Conservation (phyloP, 2,888 invertebrate species). For the Drosophila borealis region DNA sequence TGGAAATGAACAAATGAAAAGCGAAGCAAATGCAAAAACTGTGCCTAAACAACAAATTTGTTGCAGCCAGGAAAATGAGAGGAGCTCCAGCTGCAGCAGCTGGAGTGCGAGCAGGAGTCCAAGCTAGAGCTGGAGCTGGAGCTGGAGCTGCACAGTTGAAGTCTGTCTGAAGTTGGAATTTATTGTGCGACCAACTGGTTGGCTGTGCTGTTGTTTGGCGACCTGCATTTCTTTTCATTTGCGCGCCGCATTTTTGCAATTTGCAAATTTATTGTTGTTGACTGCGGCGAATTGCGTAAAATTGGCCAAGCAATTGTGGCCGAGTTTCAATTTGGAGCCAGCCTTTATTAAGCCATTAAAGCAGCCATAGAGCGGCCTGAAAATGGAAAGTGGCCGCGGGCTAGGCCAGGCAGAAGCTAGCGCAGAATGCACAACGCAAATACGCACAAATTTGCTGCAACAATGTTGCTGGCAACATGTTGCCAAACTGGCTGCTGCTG, state of each 20-base stretch:
- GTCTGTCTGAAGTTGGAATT: slow-evolving; percentile 57
- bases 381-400: slow-evolving; percentile 50
- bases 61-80: slow-evolving; percentile 49
- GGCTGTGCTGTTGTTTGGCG: slow-evolving; percentile 43
- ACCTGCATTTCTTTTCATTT: slow-evolving; percentile 74
- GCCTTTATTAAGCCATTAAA: slow-evolving; percentile 61
- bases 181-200: slow-evolving; percentile 58
- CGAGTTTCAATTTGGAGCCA: slow-evolving; percentile 71
- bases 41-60: slow-evolving; percentile 66
- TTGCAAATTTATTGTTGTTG: slow-evolving; percentile 78
- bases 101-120: not conserved
- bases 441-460: slow-evolving; percentile 34
- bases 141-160: slow-evolving; percentile 28
- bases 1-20: slow-evolving; percentile 50
- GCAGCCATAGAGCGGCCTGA: slow-evolving; percentile 10
- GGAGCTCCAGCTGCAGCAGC: slow-evolving; percentile 19
- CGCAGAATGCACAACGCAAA: not conserved
- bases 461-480: slow-evolving; percentile 37
- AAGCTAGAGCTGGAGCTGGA: slow-evolving; percentile 1
- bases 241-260: slow-evolving; percentile 55
- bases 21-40: slow-evolving; percentile 60
- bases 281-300: slow-evolving; percentile 80
- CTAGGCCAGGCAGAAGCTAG: slow-evolving; percentile 7
- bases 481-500: slow-evolving; percentile 14
- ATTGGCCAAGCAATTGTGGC: slow-evolving; percentile 73